Evolutionary conservation across 2,888 invertebrate genomes (phyloP).

Genomic region (Stenoptilia bipunctidactyla): DNA sequence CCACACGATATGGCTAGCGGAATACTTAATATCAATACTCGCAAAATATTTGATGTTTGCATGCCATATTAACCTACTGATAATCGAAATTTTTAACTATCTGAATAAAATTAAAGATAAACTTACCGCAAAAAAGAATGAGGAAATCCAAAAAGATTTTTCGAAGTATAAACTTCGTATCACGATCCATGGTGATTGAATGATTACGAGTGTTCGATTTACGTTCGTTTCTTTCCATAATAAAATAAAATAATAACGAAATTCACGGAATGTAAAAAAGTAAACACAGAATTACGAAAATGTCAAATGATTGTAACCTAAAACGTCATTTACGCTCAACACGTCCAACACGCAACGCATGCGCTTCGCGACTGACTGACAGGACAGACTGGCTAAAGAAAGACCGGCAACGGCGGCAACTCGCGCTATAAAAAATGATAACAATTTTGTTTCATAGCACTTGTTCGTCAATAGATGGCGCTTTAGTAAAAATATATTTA

Average conservation of each 20-base stretch:
- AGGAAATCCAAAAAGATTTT: slow-evolving; percentile 78
- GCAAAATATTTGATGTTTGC: too few species aligned
- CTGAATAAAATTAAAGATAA: too few species aligned
- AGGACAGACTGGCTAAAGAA: slow-evolving; percentile 12
- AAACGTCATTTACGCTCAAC: slow-evolving; percentile 23
- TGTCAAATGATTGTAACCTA: neutral
- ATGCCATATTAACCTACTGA: too few species aligned
- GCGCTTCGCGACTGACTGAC: slow-evolving; percentile 50
- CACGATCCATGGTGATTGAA: slow-evolving; percentile 64
- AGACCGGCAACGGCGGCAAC: slow-evolving; percentile 6
- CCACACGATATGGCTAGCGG: too few species aligned
- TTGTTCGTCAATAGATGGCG: too few species aligned
- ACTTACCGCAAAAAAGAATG: slow-evolving; percentile 79
- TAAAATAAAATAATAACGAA: neutral
- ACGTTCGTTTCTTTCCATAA: slow-evolving; percentile 59
- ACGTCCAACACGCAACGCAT: slow-evolving; percentile 51
- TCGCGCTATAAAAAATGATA: too few species aligned
- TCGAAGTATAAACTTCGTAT: slow-evolving; percentile 69
- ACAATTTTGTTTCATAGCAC: too few species aligned
- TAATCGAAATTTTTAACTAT: too few species aligned
- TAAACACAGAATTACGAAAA: slow-evolving; percentile 31
- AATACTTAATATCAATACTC: too few species aligned
- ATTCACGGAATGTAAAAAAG: too few species aligned
- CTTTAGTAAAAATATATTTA: too few species aligned
- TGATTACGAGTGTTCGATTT: slow-evolving; percentile 48